phyloP scores from a whole-genome alignment of 2,113 vertebrate genomes.

The Numida meleagris region DNA sequence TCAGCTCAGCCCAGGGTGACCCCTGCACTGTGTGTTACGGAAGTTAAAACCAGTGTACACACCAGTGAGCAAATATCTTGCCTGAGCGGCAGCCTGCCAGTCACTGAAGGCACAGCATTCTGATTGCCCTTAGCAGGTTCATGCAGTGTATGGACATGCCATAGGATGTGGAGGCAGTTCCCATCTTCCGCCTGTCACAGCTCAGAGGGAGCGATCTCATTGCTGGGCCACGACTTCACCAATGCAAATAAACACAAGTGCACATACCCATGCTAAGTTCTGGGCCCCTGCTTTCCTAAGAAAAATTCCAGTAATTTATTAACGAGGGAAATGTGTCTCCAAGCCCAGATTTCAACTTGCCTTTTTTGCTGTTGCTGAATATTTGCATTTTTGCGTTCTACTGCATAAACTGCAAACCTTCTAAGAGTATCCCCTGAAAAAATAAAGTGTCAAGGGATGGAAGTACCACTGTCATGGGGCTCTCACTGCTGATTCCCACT shows the following conservation, averaged over 20 bases:
- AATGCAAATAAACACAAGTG: background rate
- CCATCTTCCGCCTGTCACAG: background rate
- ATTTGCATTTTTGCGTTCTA: background rate
- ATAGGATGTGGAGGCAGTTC: fast-evolving
- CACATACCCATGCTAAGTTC: background rate
- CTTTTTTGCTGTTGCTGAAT: background rate
- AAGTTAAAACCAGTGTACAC: background rate
- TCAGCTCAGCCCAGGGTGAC: background rate
- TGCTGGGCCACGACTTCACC: background rate
- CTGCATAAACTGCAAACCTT: background rate
- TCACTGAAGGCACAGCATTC: background rate
- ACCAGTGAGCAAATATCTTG: background rate
- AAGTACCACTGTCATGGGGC: background rate
- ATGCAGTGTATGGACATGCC: fast-evolving
- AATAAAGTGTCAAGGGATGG: background rate
- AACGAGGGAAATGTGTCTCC: background rate
- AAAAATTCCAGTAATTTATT: background rate
- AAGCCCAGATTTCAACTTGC: background rate
- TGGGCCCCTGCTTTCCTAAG: background rate
- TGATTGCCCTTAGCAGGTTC: background rate
- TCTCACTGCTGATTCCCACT: background rate
- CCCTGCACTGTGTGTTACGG: fast-evolving
- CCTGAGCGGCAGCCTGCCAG: background rate
- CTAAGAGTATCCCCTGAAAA: background rate
- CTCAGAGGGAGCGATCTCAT: fast-evolving